Evolutionary conservation across 1,140 invertebrate genomes (phyloP), one percentile per base, ranked within the genome.

Genomic region (Lycorma delicatula): DNA sequence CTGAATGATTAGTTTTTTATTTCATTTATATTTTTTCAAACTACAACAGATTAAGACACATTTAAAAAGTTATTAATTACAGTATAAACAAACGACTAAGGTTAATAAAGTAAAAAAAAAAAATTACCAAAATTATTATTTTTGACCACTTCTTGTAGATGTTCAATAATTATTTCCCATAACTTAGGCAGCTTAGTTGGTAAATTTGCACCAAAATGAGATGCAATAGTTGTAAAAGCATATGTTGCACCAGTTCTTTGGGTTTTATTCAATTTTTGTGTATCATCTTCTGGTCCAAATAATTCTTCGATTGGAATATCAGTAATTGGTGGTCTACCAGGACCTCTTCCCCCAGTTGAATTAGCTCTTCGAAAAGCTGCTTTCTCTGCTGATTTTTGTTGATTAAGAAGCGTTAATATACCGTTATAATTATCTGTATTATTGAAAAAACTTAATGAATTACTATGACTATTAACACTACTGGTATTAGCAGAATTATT

Each of bases 201-300:
- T 36, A 95, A 71, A 46, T 83, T 70, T 13, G 73, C 70, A 1
- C 82, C 83, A 67, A 93, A 90, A 29, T 77, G 65, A 49, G 66
- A 64, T 18, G 74, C 72, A 49, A 94, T 82, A 44, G 82, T 79
- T 22, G 77, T 83, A 27, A 96, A 75, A 11, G 89, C 90, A 52
- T 84, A 76, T 4, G 81, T 83, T 0, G 90, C 86, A 11, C 93
- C 93, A 53, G 87, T 72, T 46, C 89, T 76, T 68, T 93, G 88
- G n/a, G 84, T 85, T 47, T 78, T 75, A 65, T 80, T 81, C 63
- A 68, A 73, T 71, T 81, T 87, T 60, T 70, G 79, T 56, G 44
- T 38, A 38, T 59, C 52, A 54, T 63, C 60, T 38, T 66, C 61
- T 13, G 50, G 60, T 28, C 48, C 44, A 23, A 64, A 31, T 3